phyloP scores from a whole-genome alignment of 2,797 vertebrate species.

The Lepilemur septentrionalis region DNA sequence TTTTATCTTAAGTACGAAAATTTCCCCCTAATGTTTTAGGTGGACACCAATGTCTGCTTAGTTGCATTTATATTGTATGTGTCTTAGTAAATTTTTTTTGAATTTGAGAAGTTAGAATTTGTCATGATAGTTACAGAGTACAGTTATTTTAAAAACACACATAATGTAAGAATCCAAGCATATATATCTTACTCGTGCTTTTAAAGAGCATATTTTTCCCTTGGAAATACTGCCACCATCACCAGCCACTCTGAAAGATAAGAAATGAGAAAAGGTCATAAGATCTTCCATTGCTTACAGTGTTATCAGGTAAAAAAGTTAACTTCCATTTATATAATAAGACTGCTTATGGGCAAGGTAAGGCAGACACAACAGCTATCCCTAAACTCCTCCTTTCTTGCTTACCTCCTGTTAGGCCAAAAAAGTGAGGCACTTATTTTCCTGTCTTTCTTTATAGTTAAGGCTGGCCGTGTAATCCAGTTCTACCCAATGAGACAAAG shows the following conservation, averaged over 20 bases:
- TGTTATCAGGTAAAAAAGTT: background rate
- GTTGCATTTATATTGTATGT: background rate
- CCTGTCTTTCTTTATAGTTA: background rate
- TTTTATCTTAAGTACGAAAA: background rate
- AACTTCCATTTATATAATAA: background rate
- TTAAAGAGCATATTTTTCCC: constrained; percentile 91
- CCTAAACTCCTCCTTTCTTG: background rate
- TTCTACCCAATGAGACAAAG: background rate
- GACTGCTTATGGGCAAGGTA: background rate
- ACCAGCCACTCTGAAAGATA: constrained; percentile 78
- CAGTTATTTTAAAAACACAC: constrained; percentile 40
- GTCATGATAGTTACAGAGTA: background rate
- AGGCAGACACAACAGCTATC: background rate
- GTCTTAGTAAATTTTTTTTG: background rate
- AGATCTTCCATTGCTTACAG: background rate
- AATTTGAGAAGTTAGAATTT: constrained; percentile 32
- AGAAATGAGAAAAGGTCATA: background rate
- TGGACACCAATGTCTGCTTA: background rate
- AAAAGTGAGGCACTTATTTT: background rate
- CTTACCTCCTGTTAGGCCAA: background rate
- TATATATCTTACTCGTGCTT: constrained; percentile 92
- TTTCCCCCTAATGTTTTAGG: background rate
- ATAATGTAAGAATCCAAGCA: constrained; percentile 49
- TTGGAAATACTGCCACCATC: constrained; percentile 83
- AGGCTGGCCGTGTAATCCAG: background rate